phyloP scores from a whole-genome alignment of 1,140 invertebrate genomes.

The Trichonephila inaurata region DNA sequence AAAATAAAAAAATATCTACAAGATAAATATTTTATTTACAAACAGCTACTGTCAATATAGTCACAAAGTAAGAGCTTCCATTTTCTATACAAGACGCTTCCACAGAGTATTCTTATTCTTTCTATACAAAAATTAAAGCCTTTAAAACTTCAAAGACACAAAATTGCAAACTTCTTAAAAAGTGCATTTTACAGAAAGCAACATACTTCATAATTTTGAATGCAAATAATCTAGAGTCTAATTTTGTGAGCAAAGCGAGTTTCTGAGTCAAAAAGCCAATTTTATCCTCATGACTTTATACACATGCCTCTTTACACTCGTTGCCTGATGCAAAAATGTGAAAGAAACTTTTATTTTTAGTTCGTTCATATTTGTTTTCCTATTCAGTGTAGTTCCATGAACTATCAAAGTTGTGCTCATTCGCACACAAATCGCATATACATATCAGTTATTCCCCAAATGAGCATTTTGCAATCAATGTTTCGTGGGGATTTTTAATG shows the following conservation, averaged over 20 bases:
- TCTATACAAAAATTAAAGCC: slow-evolving; percentile 32
- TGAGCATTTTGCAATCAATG: no score
- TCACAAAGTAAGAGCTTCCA: slow-evolving; percentile 11
- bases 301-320: background rate
- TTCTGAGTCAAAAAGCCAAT: background rate
- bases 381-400: no score
- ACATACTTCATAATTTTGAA: background rate
- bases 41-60: slow-evolving; percentile 6
- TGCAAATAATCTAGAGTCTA: background rate
- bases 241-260: background rate
- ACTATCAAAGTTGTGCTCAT: no score
- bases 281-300: background rate
- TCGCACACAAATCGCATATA: no score
- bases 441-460: no score
- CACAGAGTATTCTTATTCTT: no score
- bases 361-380: no score
- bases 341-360: no score
- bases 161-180: slow-evolving; percentile 47
- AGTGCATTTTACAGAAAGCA: slow-evolving; percentile 16
- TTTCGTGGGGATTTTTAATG: no score
- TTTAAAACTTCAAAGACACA: slow-evolving; percentile 34
- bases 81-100: background rate
- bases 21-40: slow-evolving; percentile 55
- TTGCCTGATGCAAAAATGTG: no score
- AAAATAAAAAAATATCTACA: slow-evolving; percentile 49